Evolutionary conservation across 92 coral and sea anemone genomes (phyloP), one percentile per base, ranked within the genome.

Genomic region (Palythoa grandis): DNA sequence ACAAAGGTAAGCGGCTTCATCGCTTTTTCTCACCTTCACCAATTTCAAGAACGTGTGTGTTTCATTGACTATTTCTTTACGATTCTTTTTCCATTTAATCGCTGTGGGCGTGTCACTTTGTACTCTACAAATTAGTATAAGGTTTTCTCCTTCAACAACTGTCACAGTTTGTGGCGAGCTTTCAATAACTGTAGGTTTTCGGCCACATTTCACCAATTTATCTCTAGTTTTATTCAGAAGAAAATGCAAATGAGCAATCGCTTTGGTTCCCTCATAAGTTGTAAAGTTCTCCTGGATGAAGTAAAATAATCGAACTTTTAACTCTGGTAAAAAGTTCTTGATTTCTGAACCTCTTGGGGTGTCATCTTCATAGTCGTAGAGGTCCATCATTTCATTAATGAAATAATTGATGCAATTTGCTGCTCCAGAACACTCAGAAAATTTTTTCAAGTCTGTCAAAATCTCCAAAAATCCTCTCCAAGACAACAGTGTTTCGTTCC

Each of bases 321-420:
- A 20, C 35, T 77, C 67, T 17, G 82, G 76, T 73, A 88, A 56
- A 7, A 57, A 58, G 37, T 61, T 67, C 53, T 87, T 88, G 47
- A 86, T 88, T 58, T 70, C 82, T 5, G 72, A 23, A 16, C 91
- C 94, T 52, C 74, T 79, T 63, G 89, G 70, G 52, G 83, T 74
- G 47, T 88, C 90, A 69, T 69, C 74, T 91, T 91, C 94, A 58
- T 82, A 88, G 12, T 85, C 73, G 71, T 91, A 91, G 52, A 91
- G 68, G 23, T 88, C 92, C 14, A 61, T 72, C 76, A 77, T 50
- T 8, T 72, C 89, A 9, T 85, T 75, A 54, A 83, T 66, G 53
- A 88, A 53, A 63, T 82, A 76, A 20, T 53, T 83, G n/a, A 91
- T 71, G 70, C 94, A 91, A 69, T 91, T 91, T 39, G 43, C 74